Percentiles rank a stretch among this genome's conserved stretches.
Evolutionary conservation across 2,113 vertebrate species (phyloP).

Genomic region (Hiodon tergisus): DNA sequence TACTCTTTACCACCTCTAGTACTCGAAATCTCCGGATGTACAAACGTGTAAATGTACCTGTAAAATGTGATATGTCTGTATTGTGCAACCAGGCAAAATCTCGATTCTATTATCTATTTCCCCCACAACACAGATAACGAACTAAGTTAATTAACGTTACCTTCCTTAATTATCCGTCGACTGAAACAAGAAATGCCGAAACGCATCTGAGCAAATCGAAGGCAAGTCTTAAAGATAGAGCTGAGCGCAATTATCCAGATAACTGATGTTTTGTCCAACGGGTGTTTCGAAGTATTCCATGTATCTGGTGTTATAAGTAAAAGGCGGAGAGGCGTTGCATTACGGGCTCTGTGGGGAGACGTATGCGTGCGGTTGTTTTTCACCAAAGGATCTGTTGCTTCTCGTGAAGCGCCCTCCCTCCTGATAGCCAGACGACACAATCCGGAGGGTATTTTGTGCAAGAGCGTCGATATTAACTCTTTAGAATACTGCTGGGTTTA

Average conservation of each 20-base stretch:
- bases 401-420: constrained; percentile 49
- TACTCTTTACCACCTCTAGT: constrained; percentile 3
- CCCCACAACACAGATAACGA: background rate
- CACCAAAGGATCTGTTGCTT: constrained; percentile 57
- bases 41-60: background rate
- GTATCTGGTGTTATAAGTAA: constrained; percentile 1
- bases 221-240: constrained; percentile 36
- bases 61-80: background rate
- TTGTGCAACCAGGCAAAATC: background rate
- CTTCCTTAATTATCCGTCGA: background rate
- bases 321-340: background rate
- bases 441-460: constrained; percentile 47
- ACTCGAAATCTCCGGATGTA: background rate
- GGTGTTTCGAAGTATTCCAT: constrained; percentile 1
- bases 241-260: background rate
- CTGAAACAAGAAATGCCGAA: constrained; percentile 4
- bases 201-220: constrained; percentile 2
- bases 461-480: constrained; percentile 53
- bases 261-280: constrained; percentile 6
- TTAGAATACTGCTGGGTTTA: constrained; percentile 5
- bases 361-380: constrained; percentile 37
- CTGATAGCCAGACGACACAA: constrained; percentile 42
- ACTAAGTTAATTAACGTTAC: constrained; percentile 14
- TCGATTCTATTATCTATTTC: background rate
- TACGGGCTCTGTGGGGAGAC: constrained; percentile 27